phyloP scores from a whole-genome alignment of 1,140 invertebrate genomes.

The Panagrolaimus sp. region DNA sequence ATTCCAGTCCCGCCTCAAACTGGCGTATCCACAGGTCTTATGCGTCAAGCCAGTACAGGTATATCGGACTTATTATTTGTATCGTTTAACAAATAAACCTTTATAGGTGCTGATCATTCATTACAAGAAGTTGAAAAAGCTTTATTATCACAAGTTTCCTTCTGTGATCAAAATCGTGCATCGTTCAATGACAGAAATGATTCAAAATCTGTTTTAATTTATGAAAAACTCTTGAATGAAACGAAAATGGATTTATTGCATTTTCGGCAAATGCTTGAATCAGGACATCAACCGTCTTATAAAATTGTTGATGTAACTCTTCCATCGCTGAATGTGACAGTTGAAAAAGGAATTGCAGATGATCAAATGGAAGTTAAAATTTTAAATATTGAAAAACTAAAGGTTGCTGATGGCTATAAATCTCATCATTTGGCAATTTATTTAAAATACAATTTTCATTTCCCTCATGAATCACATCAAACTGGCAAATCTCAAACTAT shows the following conservation, averaged over 20 bases:
- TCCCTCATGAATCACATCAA: not conserved
- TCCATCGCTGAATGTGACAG: not conserved
- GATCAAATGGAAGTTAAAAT: constrained; percentile 7
- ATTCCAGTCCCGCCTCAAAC: not conserved
- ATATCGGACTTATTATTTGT: too few species aligned
- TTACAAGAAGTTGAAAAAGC: constrained; percentile 5
- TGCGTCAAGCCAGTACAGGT: not conserved
- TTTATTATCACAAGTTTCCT: not conserved
- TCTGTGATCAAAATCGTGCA: not conserved
- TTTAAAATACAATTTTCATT: not conserved
- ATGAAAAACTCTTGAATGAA: not conserved
- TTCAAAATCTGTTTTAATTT: not conserved
- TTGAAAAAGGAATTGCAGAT: not conserved
- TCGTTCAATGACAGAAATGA: not conserved
- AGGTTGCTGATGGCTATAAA: constrained; percentile 9
- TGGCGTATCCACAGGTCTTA: not conserved
- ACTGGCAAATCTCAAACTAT: not conserved
- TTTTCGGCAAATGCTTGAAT: not conserved
- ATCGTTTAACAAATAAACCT: too few species aligned
- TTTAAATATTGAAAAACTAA: not conserved
- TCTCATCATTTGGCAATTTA: constrained; percentile 1
- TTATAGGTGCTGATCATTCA: not conserved
- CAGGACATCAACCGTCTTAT: not conserved
- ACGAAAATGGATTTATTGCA: not conserved
- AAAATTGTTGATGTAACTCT: not conserved